These are phyloP conservation scores for Otolemur garnettii DNA, from an alignment of 2,113 vertebrate genomes.

Conservation along the genomic window DNA sequence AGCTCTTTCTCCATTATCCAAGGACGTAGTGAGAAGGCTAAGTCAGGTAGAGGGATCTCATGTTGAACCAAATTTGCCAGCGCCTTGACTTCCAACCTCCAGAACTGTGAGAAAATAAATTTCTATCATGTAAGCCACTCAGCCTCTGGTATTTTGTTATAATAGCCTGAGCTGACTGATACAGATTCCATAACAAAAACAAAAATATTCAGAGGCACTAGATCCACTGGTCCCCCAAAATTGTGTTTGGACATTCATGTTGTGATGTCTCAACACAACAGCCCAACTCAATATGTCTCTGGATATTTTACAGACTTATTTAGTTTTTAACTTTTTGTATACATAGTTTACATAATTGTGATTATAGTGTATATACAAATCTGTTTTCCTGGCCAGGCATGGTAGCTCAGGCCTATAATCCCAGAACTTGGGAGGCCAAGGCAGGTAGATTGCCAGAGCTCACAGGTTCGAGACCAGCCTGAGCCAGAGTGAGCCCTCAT, in stretches of 20 bases:
- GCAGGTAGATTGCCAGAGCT: too few relatives aligned
- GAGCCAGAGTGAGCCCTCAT: too few relatives aligned
- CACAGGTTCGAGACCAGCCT: too few relatives aligned
- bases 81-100: neutral
- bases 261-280: neutral
- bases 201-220: neutral
- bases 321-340: neutral
- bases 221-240: neutral
- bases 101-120: constrained; percentile 1
- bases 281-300: neutral
- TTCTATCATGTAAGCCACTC: neutral
- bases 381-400: neutral
- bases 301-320: neutral
- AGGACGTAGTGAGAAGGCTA: neutral
- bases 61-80: neutral
- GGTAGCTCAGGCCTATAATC: too few relatives aligned
- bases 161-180: neutral
- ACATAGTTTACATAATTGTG: neutral
- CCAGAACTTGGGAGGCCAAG: too few relatives aligned
- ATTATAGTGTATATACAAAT: neutral
- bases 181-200: neutral
- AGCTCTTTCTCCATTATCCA: neutral
- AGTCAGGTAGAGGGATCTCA: neutral
- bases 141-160: neutral
- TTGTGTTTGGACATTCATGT: neutral